These are phyloP conservation scores for Sander lucioperca DNA, from an alignment of 2,113 vertebrate species.

Conservation along the genomic window DNA sequence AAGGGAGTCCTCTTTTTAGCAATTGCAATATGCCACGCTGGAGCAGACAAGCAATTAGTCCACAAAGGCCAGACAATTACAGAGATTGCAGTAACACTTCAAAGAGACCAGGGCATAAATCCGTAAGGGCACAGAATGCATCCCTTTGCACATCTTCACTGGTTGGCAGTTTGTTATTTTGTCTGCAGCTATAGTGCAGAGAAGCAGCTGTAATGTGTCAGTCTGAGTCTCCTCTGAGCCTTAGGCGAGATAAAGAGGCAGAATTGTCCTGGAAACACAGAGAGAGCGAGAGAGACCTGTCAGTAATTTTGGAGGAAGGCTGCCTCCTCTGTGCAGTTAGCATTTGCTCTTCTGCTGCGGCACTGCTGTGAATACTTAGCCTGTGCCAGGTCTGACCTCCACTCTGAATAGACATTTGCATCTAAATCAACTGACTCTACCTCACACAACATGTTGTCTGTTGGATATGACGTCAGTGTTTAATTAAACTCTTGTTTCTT, in stretches of 20 bases:
- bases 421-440: slow-evolving; percentile 33
- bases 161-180: slow-evolving; percentile 67
- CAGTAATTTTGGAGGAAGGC: slow-evolving; percentile 38
- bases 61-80: slow-evolving; percentile 78
- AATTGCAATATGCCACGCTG: slow-evolving; percentile 41
- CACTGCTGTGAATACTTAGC: slow-evolving; percentile 26
- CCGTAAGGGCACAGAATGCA: slow-evolving; percentile 65
- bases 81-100: slow-evolving; percentile 67
- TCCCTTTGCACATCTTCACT: slow-evolving; percentile 48
- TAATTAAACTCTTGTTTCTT: slow-evolving; percentile 11
- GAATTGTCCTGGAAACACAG: slow-evolving; percentile 36
- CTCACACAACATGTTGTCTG: slow-evolving; percentile 16
- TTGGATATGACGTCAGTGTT: slow-evolving; percentile 30
- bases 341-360: slow-evolving; percentile 37
- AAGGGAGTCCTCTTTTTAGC: slow-evolving; percentile 46
- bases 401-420: slow-evolving; percentile 49
- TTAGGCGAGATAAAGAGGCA: slow-evolving; percentile 43
- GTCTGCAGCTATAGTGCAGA: slow-evolving; percentile 39
- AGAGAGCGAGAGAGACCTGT: slow-evolving; percentile 35
- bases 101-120: slow-evolving; percentile 66
- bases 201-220: slow-evolving; percentile 67
- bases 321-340: slow-evolving; percentile 39
- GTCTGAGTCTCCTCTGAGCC: slow-evolving; percentile 51
- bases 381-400: slow-evolving; percentile 38
- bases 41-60: slow-evolving; percentile 79